Evolutionary conservation across 2,888 invertebrate species (phyloP).

Genomic region (Hemithea aestivaria): DNA sequence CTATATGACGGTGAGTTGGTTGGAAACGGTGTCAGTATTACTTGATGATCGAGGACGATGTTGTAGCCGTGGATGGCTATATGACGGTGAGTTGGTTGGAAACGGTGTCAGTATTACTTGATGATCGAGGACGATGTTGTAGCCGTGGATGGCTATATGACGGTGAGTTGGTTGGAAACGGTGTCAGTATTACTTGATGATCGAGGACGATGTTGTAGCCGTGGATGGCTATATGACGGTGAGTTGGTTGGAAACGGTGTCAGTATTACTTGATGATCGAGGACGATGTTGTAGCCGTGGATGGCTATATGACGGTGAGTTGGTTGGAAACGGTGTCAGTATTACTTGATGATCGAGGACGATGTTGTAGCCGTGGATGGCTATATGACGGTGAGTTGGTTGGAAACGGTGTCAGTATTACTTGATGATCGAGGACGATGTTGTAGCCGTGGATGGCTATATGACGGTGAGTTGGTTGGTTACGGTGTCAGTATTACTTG

Average conservation of each 20-base stretch:
- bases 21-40: no score
- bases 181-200: no score
- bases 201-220: no score
- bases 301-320: conserved; percentile 90
- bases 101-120: no score
- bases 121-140: no score
- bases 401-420: neutral
- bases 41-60: no score
- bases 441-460: conserved; percentile 91
- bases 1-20: no score
- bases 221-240: no score
- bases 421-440: conserved; percentile 90
- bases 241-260: conserved; percentile 90
- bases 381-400: conserved; percentile 87
- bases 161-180: no score
- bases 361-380: conserved; percentile 93
- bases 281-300: conserved; percentile 94
- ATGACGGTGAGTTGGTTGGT: conserved; percentile 83
- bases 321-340: neutral
- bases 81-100: no score
- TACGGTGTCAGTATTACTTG: neutral
- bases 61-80: no score
- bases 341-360: conserved; percentile 84
- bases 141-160: no score
- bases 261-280: conserved; percentile 95